A percentile compares a stretch with the other conserved stretches of the same genome.
phyloP scores from a whole-genome alignment of 2,113 vertebrate species.

The Cygnus atratus region DNA sequence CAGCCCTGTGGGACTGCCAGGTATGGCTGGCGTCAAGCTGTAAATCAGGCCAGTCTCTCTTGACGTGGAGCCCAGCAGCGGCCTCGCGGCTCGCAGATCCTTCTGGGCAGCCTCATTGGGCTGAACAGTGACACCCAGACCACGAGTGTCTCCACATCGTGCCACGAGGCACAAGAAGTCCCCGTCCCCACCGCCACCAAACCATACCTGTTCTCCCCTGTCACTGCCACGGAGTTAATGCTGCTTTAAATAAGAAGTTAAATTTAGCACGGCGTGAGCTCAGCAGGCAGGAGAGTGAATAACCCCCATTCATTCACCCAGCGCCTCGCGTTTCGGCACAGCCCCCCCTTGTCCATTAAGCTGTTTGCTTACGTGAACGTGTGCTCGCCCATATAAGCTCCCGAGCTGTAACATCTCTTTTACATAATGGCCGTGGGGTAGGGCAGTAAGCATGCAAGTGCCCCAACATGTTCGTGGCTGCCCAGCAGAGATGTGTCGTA shows the following conservation, averaged over 20 bases:
- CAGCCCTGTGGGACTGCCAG: not conserved
- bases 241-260: slow-evolving; percentile 20
- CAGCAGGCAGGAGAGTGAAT: slow-evolving; percentile 29
- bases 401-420: not conserved
- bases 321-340: not conserved
- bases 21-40: not conserved
- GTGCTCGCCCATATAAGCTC: not conserved
- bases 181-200: not conserved
- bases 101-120: not conserved
- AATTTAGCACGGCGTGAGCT: slow-evolving; percentile 49
- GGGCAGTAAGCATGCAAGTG: not conserved
- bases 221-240: not conserved
- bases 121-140: not conserved
- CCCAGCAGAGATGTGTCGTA: not conserved
- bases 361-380: slow-evolving; percentile 13
- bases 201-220: not conserved
- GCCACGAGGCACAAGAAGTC: not conserved
- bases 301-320: slow-evolving; percentile 38
- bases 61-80: not conserved
- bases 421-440: not conserved
- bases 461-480: not conserved
- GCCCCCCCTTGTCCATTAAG: not conserved
- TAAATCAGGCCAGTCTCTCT: slow-evolving; percentile 32
- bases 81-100: not conserved
- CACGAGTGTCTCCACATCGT: not conserved